A percentile compares a stretch with the other conserved stretches of the same genome.
phyloP scores from a whole-genome alignment of 1,140 invertebrate species.

The Heliconius hewitsoni region DNA sequence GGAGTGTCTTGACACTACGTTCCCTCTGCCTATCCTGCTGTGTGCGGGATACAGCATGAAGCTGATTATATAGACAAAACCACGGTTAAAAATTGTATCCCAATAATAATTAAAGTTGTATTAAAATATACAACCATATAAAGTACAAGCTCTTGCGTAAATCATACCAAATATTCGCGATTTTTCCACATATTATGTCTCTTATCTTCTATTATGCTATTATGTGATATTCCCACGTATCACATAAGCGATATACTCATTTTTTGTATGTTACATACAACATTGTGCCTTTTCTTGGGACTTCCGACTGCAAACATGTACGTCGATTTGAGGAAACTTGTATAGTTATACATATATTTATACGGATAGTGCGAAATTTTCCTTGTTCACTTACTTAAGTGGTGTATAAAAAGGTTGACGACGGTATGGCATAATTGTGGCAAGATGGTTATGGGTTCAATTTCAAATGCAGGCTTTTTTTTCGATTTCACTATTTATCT shows the following conservation, averaged over 20 bases:
- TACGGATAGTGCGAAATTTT: not conserved
- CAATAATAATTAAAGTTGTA: not conserved
- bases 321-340: not conserved
- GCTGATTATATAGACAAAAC: too few relatives aligned
- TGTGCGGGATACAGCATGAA: too few relatives aligned
- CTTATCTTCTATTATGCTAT: constrained; percentile 2
- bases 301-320: not conserved
- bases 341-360: not conserved
- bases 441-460: too few relatives aligned
- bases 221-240: not conserved
- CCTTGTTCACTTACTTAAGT: not conserved
- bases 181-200: constrained; percentile 11
- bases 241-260: not conserved
- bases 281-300: not conserved
- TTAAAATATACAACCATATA: not conserved
- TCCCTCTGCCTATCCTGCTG: too few relatives aligned
- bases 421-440: too few relatives aligned
- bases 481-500: too few relatives aligned
- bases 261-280: constrained; percentile 1
- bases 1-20: too few relatives aligned
- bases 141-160: not conserved
- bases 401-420: too few relatives aligned
- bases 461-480: too few relatives aligned
- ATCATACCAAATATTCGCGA: not conserved
- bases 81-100: not conserved